phyloP scores from a whole-genome alignment of 2,888 invertebrate species.

The Tipula helvola region DNA sequence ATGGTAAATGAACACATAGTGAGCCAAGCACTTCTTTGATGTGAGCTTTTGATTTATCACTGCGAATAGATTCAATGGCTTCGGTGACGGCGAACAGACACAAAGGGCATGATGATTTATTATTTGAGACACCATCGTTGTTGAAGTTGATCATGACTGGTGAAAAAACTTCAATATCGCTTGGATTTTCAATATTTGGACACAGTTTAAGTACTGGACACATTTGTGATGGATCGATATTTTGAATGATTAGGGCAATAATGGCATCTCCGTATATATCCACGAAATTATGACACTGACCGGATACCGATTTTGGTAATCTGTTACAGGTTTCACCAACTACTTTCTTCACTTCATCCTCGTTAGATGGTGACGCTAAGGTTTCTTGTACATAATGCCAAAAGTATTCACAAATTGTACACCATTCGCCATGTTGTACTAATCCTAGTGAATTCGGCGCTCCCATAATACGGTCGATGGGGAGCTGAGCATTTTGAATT shows the following conservation, averaged over 20 bases:
- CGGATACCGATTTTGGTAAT: slow-evolving; percentile 47
- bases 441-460: slow-evolving; percentile 26
- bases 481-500: slow-evolving; percentile 35
- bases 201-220: slow-evolving; percentile 64
- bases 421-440: slow-evolving; percentile 40
- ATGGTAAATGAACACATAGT: slow-evolving; percentile 56
- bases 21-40: slow-evolving; percentile 56
- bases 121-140: slow-evolving; percentile 23
- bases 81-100: slow-evolving; percentile 73
- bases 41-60: slow-evolving; percentile 59
- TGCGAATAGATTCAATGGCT: slow-evolving; percentile 57
- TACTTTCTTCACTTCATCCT: slow-evolving; percentile 51
- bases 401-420: slow-evolving; percentile 72
- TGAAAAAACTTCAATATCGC: slow-evolving; percentile 42
- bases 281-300: slow-evolving; percentile 62
- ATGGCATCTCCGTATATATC: slow-evolving; percentile 67
- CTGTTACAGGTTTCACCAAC: slow-evolving; percentile 57
- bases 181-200: slow-evolving; percentile 37
- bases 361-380: slow-evolving; percentile 52
- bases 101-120: slow-evolving; percentile 63
- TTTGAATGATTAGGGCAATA: slow-evolving; percentile 63
- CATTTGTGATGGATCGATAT: slow-evolving; percentile 26
- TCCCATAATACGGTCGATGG: slow-evolving; percentile 38
- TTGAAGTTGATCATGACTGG: slow-evolving; percentile 22
- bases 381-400: slow-evolving; percentile 65